Evolutionary conservation across 2,888 invertebrate genomes (phyloP).

Genomic region (Orgyia antiqua): DNA sequence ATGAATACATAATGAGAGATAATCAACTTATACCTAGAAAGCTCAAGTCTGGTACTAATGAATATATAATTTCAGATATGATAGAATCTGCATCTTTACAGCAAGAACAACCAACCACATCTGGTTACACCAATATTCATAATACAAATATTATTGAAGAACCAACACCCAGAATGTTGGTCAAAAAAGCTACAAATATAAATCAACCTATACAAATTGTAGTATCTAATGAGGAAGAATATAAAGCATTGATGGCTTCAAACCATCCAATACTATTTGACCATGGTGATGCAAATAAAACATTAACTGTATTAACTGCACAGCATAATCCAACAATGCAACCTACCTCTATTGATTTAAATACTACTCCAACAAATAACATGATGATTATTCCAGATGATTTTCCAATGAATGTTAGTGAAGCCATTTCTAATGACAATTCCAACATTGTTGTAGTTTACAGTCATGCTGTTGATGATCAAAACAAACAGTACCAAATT

Average conservation of each 20-base stretch:
- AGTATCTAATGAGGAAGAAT: slow-evolving; percentile 71
- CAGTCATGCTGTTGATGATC: slow-evolving; percentile 77
- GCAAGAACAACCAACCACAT: slow-evolving; percentile 36
- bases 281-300: slow-evolving; percentile 52
- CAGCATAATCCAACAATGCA: slow-evolving; percentile 44
- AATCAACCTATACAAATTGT: slow-evolving; percentile 69
- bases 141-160: slow-evolving; percentile 31
- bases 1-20: slow-evolving; percentile 74
- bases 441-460: slow-evolving; percentile 82
- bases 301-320: slow-evolving; percentile 55
- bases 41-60: slow-evolving; percentile 27
- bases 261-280: slow-evolving; percentile 69
- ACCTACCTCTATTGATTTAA: slow-evolving; percentile 53
- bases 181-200: slow-evolving; percentile 46
- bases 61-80: slow-evolving; percentile 45
- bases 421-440: slow-evolving; percentile 66
- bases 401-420: slow-evolving; percentile 75
- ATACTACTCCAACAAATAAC: slow-evolving; percentile 74
- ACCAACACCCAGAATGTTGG: slow-evolving; percentile 38
- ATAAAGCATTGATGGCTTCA: slow-evolving; percentile 63
- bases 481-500: slow-evolving; percentile 75
- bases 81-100: slow-evolving; percentile 12
- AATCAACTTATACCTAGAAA: slow-evolving; percentile 53
- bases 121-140: slow-evolving; percentile 41
- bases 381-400: slow-evolving; percentile 81